phyloP scores from a whole-genome alignment of 2,797 vertebrate species.

The Chloroceryle amazona region DNA sequence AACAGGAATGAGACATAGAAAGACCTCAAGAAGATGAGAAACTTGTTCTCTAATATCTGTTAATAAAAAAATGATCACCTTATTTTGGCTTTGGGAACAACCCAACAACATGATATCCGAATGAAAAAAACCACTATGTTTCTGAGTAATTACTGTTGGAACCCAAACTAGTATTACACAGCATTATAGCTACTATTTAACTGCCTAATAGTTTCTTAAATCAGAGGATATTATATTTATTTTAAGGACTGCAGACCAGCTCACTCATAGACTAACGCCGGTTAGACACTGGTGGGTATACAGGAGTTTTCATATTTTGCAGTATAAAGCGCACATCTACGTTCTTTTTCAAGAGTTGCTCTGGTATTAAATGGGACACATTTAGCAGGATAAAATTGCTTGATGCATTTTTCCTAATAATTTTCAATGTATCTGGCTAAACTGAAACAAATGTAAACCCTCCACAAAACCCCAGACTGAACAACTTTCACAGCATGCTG shows the following conservation, averaged over 20 bases:
- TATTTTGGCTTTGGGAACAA: not conserved
- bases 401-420: not conserved
- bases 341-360: not conserved
- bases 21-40: not conserved
- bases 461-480: not conserved
- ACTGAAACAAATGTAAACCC: not conserved
- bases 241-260: not conserved
- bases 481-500: not conserved
- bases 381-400: not conserved
- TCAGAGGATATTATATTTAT: not conserved
- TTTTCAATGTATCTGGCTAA: not conserved
- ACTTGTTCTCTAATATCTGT: not conserved
- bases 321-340: not conserved
- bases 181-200: not conserved
- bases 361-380: not conserved
- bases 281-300: not conserved
- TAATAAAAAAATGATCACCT: not conserved
- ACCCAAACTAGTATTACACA: not conserved
- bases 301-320: not conserved
- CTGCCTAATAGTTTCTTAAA: not conserved
- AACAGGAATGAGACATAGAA: not conserved
- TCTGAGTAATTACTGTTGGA: not conserved
- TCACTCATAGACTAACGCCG: not conserved
- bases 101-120: not conserved
- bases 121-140: not conserved